Percentiles rank a stretch among this genome's conserved stretches.
These are phyloP conservation scores for Spisula subtruncata DNA, from an alignment of 2,888 invertebrate species.

Conservation along the genomic window DNA sequence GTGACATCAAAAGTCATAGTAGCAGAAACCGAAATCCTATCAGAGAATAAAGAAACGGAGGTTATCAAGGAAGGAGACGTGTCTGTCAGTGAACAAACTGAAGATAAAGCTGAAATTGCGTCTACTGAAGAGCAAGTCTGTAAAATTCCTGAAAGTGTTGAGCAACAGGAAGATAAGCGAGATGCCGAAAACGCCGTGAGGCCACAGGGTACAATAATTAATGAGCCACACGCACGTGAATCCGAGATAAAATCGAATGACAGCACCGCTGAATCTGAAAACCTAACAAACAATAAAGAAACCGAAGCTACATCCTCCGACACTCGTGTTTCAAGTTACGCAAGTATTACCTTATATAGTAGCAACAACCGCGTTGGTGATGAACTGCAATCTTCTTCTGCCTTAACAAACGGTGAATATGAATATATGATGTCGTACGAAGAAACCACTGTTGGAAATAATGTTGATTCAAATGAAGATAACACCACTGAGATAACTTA, in stretches of 20 bases:
- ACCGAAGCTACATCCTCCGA: neutral
- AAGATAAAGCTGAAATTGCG: neutral
- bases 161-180: neutral
- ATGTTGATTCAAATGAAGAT: conserved; percentile 24
- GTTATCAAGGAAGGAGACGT: neutral
- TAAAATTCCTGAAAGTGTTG: neutral
- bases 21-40: conserved; percentile 13
- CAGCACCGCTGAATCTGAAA: neutral
- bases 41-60: neutral
- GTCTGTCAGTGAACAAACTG: neutral
- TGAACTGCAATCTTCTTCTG: neutral
- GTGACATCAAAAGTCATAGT: neutral
- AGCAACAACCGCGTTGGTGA: neutral
- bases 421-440: neutral
- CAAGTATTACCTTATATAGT: neutral
- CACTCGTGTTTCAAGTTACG: neutral
- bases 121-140: neutral
- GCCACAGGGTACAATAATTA: neutral
- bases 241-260: neutral
- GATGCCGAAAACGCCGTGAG: too few species aligned
- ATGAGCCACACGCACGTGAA: neutral
- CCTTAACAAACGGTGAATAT: neutral
- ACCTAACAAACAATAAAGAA: neutral
- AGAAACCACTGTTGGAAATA: neutral
- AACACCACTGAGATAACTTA: conserved; percentile 48